A percentile compares a stretch with the other conserved stretches of the same genome.
Evolutionary conservation across 2,888 invertebrate species (phyloP).

Genomic region (Tetheella fluctuosa): DNA sequence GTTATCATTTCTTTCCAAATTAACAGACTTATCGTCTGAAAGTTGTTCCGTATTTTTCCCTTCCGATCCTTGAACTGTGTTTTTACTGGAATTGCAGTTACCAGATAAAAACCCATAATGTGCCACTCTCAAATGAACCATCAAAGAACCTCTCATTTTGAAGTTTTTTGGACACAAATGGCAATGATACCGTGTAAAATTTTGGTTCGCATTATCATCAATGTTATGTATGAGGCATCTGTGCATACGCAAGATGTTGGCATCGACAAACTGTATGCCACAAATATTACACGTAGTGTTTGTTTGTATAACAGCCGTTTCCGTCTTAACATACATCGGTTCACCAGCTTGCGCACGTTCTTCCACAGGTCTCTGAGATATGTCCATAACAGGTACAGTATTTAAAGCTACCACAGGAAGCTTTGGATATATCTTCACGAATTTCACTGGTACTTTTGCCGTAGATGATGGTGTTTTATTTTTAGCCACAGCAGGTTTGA

Average conservation of each 20-base stretch:
- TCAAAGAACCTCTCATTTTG: slow-evolving; percentile 91
- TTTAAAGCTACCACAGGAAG: slow-evolving; percentile 69
- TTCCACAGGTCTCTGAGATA: slow-evolving; percentile 47
- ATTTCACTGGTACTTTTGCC: slow-evolving; percentile 66
- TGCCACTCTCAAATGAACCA: slow-evolving; percentile 92
- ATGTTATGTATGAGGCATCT: slow-evolving; percentile 87
- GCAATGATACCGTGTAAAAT: slow-evolving; percentile 85
- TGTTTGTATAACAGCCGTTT: slow-evolving; percentile 49
- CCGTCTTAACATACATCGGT: slow-evolving; percentile 55
- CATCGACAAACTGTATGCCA: slow-evolving; percentile 88
- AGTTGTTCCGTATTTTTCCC: slow-evolving; percentile 35
- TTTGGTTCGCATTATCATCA: slow-evolving; percentile 63
- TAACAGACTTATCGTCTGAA: slow-evolving; percentile 45
- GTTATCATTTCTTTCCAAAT: slow-evolving; percentile 79
- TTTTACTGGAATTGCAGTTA: slow-evolving; percentile 36
- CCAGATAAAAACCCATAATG: slow-evolving; percentile 85
- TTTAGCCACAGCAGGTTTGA: slow-evolving; percentile 63
- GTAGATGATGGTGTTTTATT: slow-evolving; percentile 63
- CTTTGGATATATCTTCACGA: slow-evolving; percentile 78
- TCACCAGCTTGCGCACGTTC: slow-evolving; percentile 47
- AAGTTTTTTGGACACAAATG: slow-evolving; percentile 91
- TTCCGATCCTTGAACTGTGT: slow-evolving; percentile 34
- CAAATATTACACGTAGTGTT: slow-evolving; percentile 87
- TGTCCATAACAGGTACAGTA: slow-evolving; percentile 66
- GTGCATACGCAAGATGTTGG: slow-evolving; percentile 89